These are phyloP conservation scores for Bufo bufo DNA, from an alignment of 2,113 vertebrate genomes.

Conservation along the genomic window DNA sequence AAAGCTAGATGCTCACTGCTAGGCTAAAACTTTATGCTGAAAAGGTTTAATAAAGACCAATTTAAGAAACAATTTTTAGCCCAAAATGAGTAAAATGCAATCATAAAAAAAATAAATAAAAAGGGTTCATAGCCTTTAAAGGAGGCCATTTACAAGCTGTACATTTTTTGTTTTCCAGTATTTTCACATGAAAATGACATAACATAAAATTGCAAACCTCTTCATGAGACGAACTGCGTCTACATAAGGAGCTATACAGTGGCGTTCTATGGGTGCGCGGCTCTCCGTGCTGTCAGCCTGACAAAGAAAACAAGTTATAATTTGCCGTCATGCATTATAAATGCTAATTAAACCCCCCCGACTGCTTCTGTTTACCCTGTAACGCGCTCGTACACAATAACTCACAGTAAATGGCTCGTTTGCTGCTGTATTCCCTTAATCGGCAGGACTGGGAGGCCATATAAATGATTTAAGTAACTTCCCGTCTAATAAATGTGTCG, in stretches of 20 bases:
- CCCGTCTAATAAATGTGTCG: neutral
- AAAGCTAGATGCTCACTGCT: too few relatives aligned
- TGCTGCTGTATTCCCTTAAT: slow-evolving; percentile 8
- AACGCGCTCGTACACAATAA: slow-evolving; percentile 3
- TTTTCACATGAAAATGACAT: too few relatives aligned
- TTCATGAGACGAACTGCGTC: neutral
- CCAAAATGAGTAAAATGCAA: too few relatives aligned
- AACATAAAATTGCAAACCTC: too few relatives aligned
- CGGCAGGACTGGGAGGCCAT: neutral
- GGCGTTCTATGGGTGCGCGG: neutral
- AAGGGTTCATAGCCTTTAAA: too few relatives aligned
- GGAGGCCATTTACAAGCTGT: too few relatives aligned
- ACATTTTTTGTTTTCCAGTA: too few relatives aligned
- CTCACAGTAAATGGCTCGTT: slow-evolving; percentile 11
- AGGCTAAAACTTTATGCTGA: too few relatives aligned
- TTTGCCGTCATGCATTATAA: slow-evolving; percentile 30
- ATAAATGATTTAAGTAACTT: slow-evolving; percentile 21
- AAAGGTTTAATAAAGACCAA: too few relatives aligned
- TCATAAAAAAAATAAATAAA: too few relatives aligned
- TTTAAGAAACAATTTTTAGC: too few relatives aligned
- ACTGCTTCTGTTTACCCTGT: neutral
- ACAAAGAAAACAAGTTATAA: slow-evolving; percentile 1
- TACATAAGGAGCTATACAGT: neutral
- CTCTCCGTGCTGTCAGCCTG: neutral
- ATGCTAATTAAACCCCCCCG: slow-evolving; percentile 4